Evolutionary conservation across 2,113 vertebrate species (phyloP).

Genomic region (Myrmecobius fasciatus): DNA sequence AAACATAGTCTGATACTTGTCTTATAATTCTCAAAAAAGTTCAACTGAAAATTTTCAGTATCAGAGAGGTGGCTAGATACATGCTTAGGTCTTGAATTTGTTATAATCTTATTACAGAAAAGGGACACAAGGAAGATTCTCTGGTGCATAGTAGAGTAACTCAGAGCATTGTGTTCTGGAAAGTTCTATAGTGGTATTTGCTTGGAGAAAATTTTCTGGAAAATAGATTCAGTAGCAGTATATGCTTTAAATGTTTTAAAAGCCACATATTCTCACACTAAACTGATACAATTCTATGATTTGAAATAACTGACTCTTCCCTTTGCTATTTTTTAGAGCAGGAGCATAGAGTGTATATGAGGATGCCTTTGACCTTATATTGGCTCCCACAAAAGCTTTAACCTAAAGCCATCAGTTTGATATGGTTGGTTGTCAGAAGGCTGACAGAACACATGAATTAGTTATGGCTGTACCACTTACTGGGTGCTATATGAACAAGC

Average conservation of each 20-base stretch:
- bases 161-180: background rate
- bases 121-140: background rate
- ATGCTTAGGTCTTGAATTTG: background rate
- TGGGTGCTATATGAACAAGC: background rate
- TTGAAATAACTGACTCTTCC: background rate
- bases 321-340: background rate
- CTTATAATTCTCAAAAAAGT: slow-evolving; percentile 58
- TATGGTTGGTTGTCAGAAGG: background rate
- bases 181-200: background rate
- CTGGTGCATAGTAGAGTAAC: background rate
- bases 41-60: slow-evolving; percentile 64
- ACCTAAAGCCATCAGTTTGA: background rate
- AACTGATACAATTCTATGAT: background rate
- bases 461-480: background rate
- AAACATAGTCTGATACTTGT: slow-evolving; percentile 67
- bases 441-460: background rate
- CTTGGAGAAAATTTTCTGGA: background rate
- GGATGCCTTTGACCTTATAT: background rate
- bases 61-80: slow-evolving; percentile 10
- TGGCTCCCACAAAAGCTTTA: background rate
- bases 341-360: background rate
- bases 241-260: background rate
- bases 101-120: background rate
- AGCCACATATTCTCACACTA: background rate
- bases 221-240: background rate